Evolutionary conservation across 2,888 invertebrate species (phyloP).

Genomic region (Dromius quadrimaculatus): DNA sequence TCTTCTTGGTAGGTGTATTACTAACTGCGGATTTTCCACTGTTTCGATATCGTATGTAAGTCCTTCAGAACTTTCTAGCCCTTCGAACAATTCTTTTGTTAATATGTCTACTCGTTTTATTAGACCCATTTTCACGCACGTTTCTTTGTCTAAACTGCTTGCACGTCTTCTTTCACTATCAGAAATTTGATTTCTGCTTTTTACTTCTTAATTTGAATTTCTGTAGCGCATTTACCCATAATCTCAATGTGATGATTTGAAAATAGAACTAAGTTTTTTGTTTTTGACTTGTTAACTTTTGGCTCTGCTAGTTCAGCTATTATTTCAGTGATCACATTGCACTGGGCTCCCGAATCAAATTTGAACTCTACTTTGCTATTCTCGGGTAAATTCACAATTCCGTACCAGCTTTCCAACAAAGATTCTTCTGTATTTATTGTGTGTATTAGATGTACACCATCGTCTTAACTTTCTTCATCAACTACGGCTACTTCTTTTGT

Average conservation of each 20-base stretch:
- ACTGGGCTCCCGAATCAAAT: constrained; percentile 4
- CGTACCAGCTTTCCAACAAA: background rate
- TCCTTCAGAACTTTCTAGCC: no score
- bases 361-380: background rate
- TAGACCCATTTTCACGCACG: background rate
- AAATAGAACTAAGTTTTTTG: background rate
- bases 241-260: background rate
- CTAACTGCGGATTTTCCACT: no score
- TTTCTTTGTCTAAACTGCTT: background rate
- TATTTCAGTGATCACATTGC: background rate
- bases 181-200: no score
- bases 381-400: background rate
- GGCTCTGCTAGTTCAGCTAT: background rate
- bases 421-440: background rate
- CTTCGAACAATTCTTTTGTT: no score
- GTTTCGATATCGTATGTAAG: no score
- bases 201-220: no score
- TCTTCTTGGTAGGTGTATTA: no score
- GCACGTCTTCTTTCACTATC: no score
- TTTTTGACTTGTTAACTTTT: background rate
- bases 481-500: no score
- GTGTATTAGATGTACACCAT: background rate
- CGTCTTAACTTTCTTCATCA: background rate
- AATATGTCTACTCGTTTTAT: no score
- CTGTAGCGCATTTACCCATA: background rate